A percentile compares a stretch with the other conserved stretches of the same genome.
Evolutionary conservation across 2,797 vertebrate species (phyloP).

Genomic region (Erithacus rubecula): DNA sequence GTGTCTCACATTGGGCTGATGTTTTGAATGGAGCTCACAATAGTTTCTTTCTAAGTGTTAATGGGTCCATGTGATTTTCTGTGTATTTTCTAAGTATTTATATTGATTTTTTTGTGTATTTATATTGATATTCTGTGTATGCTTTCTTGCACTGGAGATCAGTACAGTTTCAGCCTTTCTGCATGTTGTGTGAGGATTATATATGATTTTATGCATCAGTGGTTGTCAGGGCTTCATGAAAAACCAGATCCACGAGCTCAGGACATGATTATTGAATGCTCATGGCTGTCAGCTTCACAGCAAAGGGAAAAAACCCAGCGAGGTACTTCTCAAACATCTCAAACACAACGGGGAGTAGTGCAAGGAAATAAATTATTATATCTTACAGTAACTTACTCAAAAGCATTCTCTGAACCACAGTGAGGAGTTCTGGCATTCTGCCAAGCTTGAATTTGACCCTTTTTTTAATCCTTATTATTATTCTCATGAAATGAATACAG

Average conservation of each 20-base stretch:
- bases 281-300: neutral
- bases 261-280: neutral
- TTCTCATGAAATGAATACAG: neutral
- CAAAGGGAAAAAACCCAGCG: neutral
- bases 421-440: neutral
- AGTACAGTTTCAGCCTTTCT: neutral
- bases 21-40: neutral
- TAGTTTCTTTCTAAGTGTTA: neutral
- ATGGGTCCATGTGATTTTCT: neutral
- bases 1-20: neutral
- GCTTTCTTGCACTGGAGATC: neutral
- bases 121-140: neutral
- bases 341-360: neutral
- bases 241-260: neutral
- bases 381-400: neutral
- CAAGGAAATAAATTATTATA: neutral
- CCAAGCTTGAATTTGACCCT: conserved; percentile 6
- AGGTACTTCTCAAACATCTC: neutral
- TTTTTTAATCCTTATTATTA: neutral
- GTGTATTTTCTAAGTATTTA: neutral
- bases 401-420: neutral
- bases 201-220: neutral
- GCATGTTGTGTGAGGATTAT: neutral
- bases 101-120: neutral
- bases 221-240: neutral